Conservation (phyloP, 2,797 vertebrate genomes). For the Notolabrus celidotus region DNA sequence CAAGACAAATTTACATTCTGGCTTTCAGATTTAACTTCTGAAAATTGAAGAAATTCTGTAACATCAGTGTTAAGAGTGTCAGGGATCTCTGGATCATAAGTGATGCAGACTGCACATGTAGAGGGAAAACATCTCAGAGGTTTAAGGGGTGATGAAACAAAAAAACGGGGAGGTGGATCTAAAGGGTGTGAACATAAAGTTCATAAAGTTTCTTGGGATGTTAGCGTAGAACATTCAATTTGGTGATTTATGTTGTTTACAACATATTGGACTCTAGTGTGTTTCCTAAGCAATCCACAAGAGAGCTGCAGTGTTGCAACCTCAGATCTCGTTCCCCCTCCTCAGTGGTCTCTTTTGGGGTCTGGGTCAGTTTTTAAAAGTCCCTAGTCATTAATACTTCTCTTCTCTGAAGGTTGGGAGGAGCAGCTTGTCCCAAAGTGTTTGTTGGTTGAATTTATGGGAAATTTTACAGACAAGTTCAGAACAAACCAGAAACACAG, state of each 20-base stretch:
- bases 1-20: too few relatives aligned
- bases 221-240: too few relatives aligned
- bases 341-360: slow-evolving; percentile 12
- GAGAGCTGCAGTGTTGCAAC: slow-evolving; percentile 18
- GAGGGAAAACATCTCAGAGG: background rate
- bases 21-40: too few relatives aligned
- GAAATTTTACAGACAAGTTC: slow-evolving; percentile 12
- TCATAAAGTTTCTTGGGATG: slow-evolving; percentile 8
- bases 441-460: slow-evolving; percentile 8
- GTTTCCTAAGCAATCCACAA: slow-evolving; percentile 20
- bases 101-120: background rate
- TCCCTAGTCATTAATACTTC: slow-evolving; percentile 27
- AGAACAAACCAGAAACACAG: background rate
- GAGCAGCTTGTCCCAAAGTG: slow-evolving; percentile 29
- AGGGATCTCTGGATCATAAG: slow-evolving; percentile 20
- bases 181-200: slow-evolving; percentile 31
- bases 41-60: too few relatives aligned
- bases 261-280: slow-evolving; percentile 39
- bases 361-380: slow-evolving; percentile 28
- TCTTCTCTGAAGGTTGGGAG: background rate
- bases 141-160: background rate
- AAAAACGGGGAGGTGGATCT: background rate
- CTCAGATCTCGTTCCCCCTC: slow-evolving; percentile 23
- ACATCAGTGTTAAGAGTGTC: too few relatives aligned
- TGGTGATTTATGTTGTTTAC: slow-evolving; percentile 1